These are phyloP conservation scores for Nanger granti DNA, from an alignment of 2,113 vertebrate genomes.

Conservation along the genomic window DNA sequence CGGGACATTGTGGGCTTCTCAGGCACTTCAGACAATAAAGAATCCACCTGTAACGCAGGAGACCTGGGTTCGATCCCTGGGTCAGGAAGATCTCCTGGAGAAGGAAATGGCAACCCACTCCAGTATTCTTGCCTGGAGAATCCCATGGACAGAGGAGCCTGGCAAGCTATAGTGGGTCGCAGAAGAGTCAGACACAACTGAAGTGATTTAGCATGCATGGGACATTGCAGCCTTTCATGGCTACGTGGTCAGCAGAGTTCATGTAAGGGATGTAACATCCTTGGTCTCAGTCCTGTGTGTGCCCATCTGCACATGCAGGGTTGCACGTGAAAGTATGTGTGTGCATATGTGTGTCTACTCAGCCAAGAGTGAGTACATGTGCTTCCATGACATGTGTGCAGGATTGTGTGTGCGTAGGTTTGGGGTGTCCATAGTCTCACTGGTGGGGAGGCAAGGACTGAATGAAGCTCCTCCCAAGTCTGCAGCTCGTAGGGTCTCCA, in stretches of 20 bases:
- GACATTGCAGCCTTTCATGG: neutral
- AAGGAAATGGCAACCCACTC: neutral
- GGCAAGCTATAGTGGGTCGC: rapidly evolving
- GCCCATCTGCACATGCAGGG: neutral
- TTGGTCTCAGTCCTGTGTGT: neutral
- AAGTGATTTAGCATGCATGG: neutral
- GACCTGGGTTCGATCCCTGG: neutral
- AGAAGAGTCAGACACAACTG: neutral
- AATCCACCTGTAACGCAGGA: neutral
- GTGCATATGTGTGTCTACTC: neutral
- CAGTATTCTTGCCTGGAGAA: neutral
- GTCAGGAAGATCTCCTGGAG: neutral
- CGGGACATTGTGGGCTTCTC: neutral
- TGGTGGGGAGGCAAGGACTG: neutral
- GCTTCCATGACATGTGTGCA: neutral
- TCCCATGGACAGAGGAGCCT: neutral
- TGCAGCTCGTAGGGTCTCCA: neutral
- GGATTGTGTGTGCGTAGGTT: neutral
- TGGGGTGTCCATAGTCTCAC: neutral
- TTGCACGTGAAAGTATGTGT: neutral
- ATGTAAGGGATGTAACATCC: neutral
- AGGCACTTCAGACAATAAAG: neutral
- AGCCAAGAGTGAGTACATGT: neutral
- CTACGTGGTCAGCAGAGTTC: neutral
- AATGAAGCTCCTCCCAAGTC: neutral